Evolutionary conservation across 2,888 invertebrate species (phyloP), one percentile per base, ranked within the genome.

Genomic region (Plebejus anna): DNA sequence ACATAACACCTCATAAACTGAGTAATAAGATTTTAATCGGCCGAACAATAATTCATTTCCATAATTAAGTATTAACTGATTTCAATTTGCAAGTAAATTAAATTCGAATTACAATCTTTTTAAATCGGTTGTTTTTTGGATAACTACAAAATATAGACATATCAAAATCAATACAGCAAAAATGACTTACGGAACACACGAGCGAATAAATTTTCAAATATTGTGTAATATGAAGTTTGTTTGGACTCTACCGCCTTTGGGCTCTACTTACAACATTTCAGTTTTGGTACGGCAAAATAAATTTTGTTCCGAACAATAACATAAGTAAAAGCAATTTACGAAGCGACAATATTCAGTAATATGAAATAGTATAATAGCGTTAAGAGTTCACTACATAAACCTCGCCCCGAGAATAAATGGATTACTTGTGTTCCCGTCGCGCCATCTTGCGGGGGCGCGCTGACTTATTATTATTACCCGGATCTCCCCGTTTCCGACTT

Each of bases 371-470:
- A 90, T 89, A 88, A 84, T 85, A 82, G 84, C 84, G 89, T 90
- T 91, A 92, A 87, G 89, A 90, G 89, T 89, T 83, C 86, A 88
- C 89, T 90, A 91, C 92, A 93, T 93, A 93, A 94, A 93, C 84
- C 85, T 88, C 94, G 86, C 93, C 92, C 92, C 90, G 89, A 91
- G 94, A 91, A 90, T 90, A 94, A 94, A 94, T 94, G 94, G 94
- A 94, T 93, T 93, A 94, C 89, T 92, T 92, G 88, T 94, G 94
- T 94, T 55, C 55, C 55, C 55, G 55, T 55, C 91, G 82, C 89
- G 90, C 89, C 93, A 93, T 93, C 93, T 93, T 89, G 91, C 89
- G 89, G 91, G 92, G 92, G 86, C 79, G 85, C 85, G 88, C 89
- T 92, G 92, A 93, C 89, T 93, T 92, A 94, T 91, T 92, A 90